Conservation (phyloP, 2,888 invertebrate genomes). For the Onthophagus sagittarius region DNA sequence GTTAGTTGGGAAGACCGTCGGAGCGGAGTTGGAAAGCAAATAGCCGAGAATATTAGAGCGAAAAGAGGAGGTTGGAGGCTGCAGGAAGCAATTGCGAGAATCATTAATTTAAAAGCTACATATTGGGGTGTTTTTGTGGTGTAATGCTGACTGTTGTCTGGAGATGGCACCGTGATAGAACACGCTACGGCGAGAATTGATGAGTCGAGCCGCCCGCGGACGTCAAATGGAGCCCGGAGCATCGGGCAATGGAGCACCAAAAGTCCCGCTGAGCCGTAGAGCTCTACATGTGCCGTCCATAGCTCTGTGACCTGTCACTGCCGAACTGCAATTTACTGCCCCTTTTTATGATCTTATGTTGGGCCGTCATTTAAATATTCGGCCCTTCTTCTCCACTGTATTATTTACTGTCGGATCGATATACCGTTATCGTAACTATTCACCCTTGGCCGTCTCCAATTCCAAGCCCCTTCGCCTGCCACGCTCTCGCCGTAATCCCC, state of each 20-base stretch:
- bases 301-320: constrained; percentile 17
- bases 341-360: constrained; percentile 29
- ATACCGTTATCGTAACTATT: constrained; percentile 19
- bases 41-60: constrained; percentile 45
- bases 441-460: constrained; percentile 5
- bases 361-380: constrained; percentile 26
- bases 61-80: constrained; percentile 37
- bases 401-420: constrained; percentile 26
- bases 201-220: constrained; percentile 35
- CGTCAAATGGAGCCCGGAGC: constrained; percentile 21
- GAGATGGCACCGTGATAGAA: constrained; percentile 52
- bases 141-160: constrained; percentile 51
- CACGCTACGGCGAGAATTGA: constrained; percentile 48
- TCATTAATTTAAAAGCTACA: constrained; percentile 51
- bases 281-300: constrained; percentile 15
- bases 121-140: constrained; percentile 50
- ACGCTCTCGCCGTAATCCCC: not conserved
- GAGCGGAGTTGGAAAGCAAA: constrained; percentile 46
- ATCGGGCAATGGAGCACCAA: constrained; percentile 1
- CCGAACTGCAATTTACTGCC: constrained; percentile 40
- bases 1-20: not conserved
- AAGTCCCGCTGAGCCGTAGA: not conserved
- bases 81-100: constrained; percentile 48
- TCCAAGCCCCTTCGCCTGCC: constrained; percentile 4
- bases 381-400: constrained; percentile 26